Evolutionary conservation across 1,140 invertebrate species (phyloP).

Genomic region (Argopecten irradians): DNA sequence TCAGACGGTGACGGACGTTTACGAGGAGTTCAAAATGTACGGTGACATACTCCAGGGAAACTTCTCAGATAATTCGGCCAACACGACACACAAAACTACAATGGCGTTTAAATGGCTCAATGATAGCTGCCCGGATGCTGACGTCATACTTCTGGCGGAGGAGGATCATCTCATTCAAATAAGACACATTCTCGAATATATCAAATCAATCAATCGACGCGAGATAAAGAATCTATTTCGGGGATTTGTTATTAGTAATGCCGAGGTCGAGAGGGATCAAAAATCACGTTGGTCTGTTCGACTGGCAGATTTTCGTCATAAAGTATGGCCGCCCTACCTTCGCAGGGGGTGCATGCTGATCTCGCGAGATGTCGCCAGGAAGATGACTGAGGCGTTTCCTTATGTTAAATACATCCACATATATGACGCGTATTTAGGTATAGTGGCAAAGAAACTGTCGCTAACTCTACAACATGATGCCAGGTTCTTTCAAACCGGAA

Average conservation of each 20-base stretch:
- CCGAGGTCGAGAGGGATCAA: background rate
- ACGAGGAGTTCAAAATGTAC: background rate
- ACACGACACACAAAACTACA: background rate
- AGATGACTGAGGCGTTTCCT: background rate
- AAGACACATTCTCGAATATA: background rate
- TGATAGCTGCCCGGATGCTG: background rate
- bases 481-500: background rate
- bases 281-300: background rate
- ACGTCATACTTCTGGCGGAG: background rate
- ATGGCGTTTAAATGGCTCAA: background rate
- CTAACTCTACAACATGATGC: background rate
- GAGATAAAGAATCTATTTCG: background rate
- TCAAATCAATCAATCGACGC: background rate
- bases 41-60: background rate
- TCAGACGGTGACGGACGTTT: background rate
- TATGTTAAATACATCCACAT: background rate
- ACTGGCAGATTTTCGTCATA: background rate
- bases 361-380: background rate
- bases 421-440: background rate
- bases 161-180: background rate
- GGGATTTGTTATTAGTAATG: background rate
- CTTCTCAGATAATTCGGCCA: background rate
- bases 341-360: background rate
- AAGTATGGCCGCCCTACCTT: background rate
- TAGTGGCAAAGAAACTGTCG: background rate